Evolutionary conservation across 1,140 invertebrate genomes (phyloP), one percentile per base, ranked within the genome.

Genomic region (Conus ventricosus): DNA sequence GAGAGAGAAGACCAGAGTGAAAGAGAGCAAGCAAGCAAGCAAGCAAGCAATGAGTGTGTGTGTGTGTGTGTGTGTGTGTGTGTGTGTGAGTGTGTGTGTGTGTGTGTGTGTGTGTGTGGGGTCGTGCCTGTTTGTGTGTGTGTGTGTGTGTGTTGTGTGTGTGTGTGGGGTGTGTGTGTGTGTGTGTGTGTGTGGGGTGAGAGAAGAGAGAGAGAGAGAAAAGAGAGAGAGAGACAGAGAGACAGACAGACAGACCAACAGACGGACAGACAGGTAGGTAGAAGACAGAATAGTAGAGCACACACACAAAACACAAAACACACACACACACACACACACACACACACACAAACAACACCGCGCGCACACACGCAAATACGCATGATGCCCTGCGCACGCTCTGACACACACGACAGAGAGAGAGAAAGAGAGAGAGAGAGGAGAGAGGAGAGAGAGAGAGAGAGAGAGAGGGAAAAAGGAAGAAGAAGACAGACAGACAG

Each of bases 81-180:
- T 60, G 57, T 60, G 57, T 60, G 57, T 60, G 57, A 2, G 57
- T 11, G 57, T 11, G 57, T 11, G 57, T 11, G 57, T 11, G 57
- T 11, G 57, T 11, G 57, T 11, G 57, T 11, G 57, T 11, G 57
- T 11, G 57, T 60, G 57, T 60, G 57, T 60, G 57, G 1, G n/a
- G 57, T 4, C 57, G 39, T 51, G 15, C 27, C 2, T 81, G 78
- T 4, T 5, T 51, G 25, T 51, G 25, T 81, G 78, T 81, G 25
- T 81, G 78, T 53, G 25, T 81, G 78, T 81, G 25, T 81, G 78
- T 81, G 78, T n/a, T 81, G 25, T 81, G 78, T 81, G 25, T 81
- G 78, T 81, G 25, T 39, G 25, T 39, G 78, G 78, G 0, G 78
- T 39, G 78, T 53, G 78, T 84, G 54, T 57, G 54, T 84, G 54